phyloP scores from a whole-genome alignment of 2,797 vertebrate genomes.

The Gambelia wislizenii region DNA sequence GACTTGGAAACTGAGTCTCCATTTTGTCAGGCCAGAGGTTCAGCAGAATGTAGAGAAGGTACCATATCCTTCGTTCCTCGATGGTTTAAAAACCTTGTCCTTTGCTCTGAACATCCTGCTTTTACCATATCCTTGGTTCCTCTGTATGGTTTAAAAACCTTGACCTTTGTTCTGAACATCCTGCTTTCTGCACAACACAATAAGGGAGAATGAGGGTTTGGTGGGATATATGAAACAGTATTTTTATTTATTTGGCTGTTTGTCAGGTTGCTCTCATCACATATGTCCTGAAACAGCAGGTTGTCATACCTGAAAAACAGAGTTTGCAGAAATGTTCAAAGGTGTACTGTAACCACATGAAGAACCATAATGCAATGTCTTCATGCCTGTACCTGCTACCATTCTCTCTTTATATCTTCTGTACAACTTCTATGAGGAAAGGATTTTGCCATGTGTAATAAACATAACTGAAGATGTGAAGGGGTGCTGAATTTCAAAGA shows the following conservation, averaged over 20 bases:
- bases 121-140: no score
- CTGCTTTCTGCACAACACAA: not conserved
- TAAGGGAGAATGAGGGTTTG: not conserved
- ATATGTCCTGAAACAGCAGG: not conserved
- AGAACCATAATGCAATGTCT: constrained; percentile 31
- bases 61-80: not conserved
- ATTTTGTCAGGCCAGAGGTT: not conserved
- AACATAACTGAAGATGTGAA: constrained; percentile 1
- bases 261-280: not conserved
- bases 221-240: not conserved
- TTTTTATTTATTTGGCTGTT: not conserved
- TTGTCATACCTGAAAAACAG: constrained; percentile 5
- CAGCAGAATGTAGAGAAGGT: not conserved
- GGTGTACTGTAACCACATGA: constrained; percentile 40
- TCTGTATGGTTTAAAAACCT: not conserved
- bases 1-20: not conserved
- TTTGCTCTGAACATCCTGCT: constrained; percentile 15
- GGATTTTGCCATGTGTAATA: constrained; percentile 9
- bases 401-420: not conserved
- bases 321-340: constrained; percentile 31
- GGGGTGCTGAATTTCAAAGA: not conserved
- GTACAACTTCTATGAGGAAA: constrained; percentile 11
- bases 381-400: not conserved
- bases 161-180: constrained; percentile 4
- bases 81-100: not conserved